These are phyloP conservation scores for Diadumene lineata DNA, from an alignment of 92 coral and sea anemone genomes.

Conservation along the genomic window DNA sequence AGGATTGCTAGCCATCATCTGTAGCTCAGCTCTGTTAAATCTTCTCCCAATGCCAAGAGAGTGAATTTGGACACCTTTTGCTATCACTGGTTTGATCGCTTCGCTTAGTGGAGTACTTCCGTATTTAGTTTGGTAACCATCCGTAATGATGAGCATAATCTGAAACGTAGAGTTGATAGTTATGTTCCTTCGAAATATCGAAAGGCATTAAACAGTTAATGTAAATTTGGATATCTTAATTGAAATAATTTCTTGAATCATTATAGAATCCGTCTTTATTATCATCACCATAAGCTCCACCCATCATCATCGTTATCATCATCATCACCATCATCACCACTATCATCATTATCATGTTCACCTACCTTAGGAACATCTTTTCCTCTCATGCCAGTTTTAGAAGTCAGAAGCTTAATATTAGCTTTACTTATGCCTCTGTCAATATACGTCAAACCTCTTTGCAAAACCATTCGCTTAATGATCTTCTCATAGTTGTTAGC, in stretches of 20 bases:
- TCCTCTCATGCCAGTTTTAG: slow-evolving; percentile 48
- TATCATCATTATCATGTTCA: too few species aligned
- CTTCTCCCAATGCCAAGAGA: slow-evolving; percentile 35
- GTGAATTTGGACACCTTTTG: slow-evolving; percentile 36
- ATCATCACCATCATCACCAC: too few species aligned
- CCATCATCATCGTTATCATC: too few species aligned
- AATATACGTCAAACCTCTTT: slow-evolving; percentile 48
- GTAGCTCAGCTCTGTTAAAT: slow-evolving; percentile 6
- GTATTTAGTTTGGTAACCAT: slow-evolving; percentile 35
- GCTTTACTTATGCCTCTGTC: slow-evolving; percentile 48
- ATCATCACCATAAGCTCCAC: too few species aligned
- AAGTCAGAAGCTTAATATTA: slow-evolving; percentile 24
- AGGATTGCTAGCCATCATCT: slow-evolving; percentile 28
- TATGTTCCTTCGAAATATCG: too few species aligned
- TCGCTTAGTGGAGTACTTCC: slow-evolving; percentile 30
- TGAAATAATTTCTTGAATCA: too few species aligned
- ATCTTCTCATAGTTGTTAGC: slow-evolving; percentile 2
- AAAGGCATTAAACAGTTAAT: too few species aligned
- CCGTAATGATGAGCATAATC: slow-evolving; percentile 29
- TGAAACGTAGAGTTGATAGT: not conserved
- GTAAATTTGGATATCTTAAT: too few species aligned
- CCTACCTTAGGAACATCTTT: too few species aligned
- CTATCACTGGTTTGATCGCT: slow-evolving; percentile 31
- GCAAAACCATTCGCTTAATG: slow-evolving; percentile 19
- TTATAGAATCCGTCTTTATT: too few species aligned